Base-by-base conservation (phyloP, 2,888 invertebrate genomes). In the Saturnia japonica region DNA sequence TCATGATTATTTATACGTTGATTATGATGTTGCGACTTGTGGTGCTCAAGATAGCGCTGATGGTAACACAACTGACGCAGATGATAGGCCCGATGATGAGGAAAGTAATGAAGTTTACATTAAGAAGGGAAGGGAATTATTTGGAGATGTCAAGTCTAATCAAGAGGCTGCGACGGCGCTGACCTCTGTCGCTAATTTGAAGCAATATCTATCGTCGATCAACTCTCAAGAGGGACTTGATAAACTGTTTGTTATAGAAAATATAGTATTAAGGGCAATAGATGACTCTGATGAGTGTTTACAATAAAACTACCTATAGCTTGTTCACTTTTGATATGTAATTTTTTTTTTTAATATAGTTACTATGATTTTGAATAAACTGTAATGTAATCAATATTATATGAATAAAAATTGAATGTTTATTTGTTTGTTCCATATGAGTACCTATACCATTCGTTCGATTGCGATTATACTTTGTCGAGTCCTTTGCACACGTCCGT, bases 1-100 rank as follows among this genome's bases (percentile, higher is more conserved):
- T 51, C 57, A 70, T 25, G 68, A 69, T 47, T 72, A 72, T 62
- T 67, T 69, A 42, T 69, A 60, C 19, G 57, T 71, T 42, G 70
- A 73, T 64, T 70, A 70, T 42, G 68, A 71, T 54, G 14, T 73
- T 12, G 70, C 66, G 22, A 45, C 68, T 25, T 71, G 70, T 25
- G 43, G 57, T 64, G 34, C 12, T 11, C 66, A 57, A 68, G 68
- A 66, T 67, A 57, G 16, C 45, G 68, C 16, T 57, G 62, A 45
- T 34, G 22, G 6, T 6, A 22, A 62, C 14, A 19, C 64, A 9
- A 64, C 19, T 9, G n/a, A 40, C 40, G 8, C 40, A n/a, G n/a
- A 40, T n/a, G 40, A 28, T 34, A 16, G 11, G 1, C 11, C n/a
- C 8, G n/a, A 40, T 0, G 40, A 9, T n/a, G 40, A 57, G 45